Evolutionary conservation across 2,888 invertebrate species (phyloP), one percentile per base, ranked within the genome.

Genomic region (Cephonodes hylas): DNA sequence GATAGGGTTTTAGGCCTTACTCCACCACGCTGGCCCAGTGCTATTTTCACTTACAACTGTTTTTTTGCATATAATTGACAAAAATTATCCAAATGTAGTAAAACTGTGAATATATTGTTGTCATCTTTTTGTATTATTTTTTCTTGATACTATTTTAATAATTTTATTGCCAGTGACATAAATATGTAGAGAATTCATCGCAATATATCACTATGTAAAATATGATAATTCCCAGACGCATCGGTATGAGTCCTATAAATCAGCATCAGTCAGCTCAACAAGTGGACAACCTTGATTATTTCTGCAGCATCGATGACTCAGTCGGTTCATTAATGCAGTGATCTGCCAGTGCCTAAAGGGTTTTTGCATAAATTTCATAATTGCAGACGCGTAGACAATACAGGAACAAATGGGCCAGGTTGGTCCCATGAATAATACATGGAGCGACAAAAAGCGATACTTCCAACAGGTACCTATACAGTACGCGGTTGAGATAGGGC

Each of bases 351-450:
- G 86, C 89, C 90, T 85, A 82, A 86, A 90, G 90, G 85, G 83
- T 81, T 81, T 73, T 83, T 81, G 84, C 84, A 91, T 89, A 90
- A 86, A 88, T 89, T 83, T 86, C 79, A 83, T 90, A 89, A 91
- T 90, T 91, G 85, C 85, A 82, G 81, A 83, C 82, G 81, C 84
- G 86, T 89, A 89, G 88, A 90, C 89, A 89, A 89, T 89, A 81
- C 83, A 81, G 83, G 82, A 86, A 88, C 86, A 88, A 86, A 84
- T 87, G 82, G 85, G 84, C 78, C 80, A 77, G 79, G 77, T 31
- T 38, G n/a, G 5, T 42, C 77, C 73, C 74, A 88, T 91, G 88
- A 89, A 91, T 91, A 87, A 91, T 80, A 80, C 86, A 89, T 86
- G 59, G 67, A 62, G 58, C 65, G 72, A 76, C 81, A 81, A 83